Evolutionary conservation across 2,888 invertebrate species (phyloP).

Genomic region (Strigamia crassipes): DNA sequence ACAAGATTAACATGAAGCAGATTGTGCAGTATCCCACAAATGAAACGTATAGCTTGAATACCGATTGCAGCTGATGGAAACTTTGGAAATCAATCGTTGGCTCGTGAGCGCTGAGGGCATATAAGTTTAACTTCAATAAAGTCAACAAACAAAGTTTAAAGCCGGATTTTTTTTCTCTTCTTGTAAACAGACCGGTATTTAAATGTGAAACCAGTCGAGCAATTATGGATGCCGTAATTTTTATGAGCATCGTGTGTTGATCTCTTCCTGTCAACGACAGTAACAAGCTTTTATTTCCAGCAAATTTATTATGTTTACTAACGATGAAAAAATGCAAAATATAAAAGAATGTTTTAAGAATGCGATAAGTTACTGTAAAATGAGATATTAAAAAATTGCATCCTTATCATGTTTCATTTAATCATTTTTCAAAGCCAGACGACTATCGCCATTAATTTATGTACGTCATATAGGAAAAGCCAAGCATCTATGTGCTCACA

Average conservation of each 20-base stretch:
- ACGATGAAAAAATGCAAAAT: not conserved
- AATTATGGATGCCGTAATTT: not conserved
- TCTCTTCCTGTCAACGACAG: not conserved
- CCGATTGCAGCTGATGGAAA: slow-evolving; percentile 28
- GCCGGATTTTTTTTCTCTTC: not conserved
- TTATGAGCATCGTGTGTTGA: not conserved
- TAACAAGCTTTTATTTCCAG: not conserved
- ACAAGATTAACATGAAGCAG: slow-evolving; percentile 30
- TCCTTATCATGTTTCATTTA: slow-evolving; percentile 37
- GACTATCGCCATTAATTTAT: slow-evolving; percentile 37
- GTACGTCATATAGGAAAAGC: slow-evolving; percentile 23
- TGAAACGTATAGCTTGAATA: slow-evolving; percentile 36
- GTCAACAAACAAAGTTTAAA: not conserved
- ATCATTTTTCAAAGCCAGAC: slow-evolving; percentile 39
- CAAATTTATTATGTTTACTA: not conserved
- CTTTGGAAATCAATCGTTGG: slow-evolving; percentile 20
- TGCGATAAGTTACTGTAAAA: slow-evolving; percentile 5
- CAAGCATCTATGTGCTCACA: slow-evolving; percentile 34
- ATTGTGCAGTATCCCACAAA: slow-evolving; percentile 29
- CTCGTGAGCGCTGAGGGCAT: not conserved
- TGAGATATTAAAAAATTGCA: not conserved
- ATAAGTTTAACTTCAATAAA: not conserved
- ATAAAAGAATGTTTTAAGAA: not conserved
- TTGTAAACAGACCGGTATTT: not conserved
- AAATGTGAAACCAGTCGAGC: not conserved